phyloP scores from a whole-genome alignment of 2,888 invertebrate genomes.

The Aricia artaxerxes region DNA sequence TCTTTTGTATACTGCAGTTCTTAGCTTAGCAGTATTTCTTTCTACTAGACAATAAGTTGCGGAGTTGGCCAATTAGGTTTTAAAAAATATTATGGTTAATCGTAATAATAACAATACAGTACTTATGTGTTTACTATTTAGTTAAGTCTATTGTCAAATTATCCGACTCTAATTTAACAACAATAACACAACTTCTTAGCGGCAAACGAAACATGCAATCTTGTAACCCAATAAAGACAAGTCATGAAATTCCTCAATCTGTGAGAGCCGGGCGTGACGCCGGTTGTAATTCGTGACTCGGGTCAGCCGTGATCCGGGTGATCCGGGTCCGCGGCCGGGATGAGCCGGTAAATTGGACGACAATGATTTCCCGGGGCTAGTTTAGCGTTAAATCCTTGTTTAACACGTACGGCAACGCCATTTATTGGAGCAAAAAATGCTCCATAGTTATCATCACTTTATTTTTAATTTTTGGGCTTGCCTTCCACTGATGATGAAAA shows the following conservation, averaged over 20 bases:
- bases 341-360: constrained; percentile 50
- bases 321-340: constrained; percentile 46
- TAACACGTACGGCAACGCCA: background rate
- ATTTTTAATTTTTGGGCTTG: background rate
- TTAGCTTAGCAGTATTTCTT: background rate
- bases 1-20: background rate
- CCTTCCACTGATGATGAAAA: background rate
- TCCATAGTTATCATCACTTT: background rate
- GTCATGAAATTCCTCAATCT: constrained; percentile 34
- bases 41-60: background rate
- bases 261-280: constrained; percentile 30
- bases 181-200: background rate
- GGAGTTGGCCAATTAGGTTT: background rate
- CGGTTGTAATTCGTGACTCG: constrained; percentile 18
- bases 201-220: background rate
- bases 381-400: constrained; percentile 19
- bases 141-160: too few species aligned
- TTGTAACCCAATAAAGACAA: constrained; percentile 33
- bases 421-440: too few species aligned
- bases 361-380: constrained; percentile 42
- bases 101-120: too few species aligned
- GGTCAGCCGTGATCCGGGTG: background rate
- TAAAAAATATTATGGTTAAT: too few species aligned
- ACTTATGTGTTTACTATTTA: too few species aligned
- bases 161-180: too few species aligned